Percentiles rank a stretch among this genome's conserved stretches.
These are phyloP conservation scores for Chaunax sp. DNA, from an alignment of 2,797 vertebrate genomes.

Conservation along the genomic window DNA sequence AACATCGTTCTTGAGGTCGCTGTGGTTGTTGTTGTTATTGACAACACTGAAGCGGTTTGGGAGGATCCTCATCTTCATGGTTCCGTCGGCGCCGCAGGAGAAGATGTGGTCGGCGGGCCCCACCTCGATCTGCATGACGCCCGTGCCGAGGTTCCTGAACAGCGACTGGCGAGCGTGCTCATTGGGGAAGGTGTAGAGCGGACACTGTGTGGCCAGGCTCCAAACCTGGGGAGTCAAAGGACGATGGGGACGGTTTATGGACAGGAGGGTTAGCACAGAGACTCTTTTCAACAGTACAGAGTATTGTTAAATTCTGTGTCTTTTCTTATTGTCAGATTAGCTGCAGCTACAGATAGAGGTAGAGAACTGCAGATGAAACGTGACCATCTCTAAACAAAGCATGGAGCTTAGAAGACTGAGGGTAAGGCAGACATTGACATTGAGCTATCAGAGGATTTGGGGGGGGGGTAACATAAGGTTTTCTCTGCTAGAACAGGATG, in stretches of 20 bases:
- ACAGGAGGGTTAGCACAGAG: too few relatives aligned
- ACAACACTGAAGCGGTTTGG: slow-evolving; percentile 87
- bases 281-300: not conserved
- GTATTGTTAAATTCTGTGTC: too few relatives aligned
- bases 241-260: not conserved
- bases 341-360: too few relatives aligned
- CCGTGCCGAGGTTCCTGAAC: slow-evolving; percentile 98
- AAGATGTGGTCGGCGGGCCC: slow-evolving; percentile 94
- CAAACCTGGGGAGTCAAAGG: slow-evolving; percentile 82
- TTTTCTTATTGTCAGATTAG: too few relatives aligned
- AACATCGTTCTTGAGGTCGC: slow-evolving; percentile 88
- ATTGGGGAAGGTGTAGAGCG: slow-evolving; percentile 91
- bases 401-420: too few relatives aligned
- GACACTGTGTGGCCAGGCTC: slow-evolving; percentile 87
- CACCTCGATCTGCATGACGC: slow-evolving; percentile 97
- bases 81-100: slow-evolving; percentile 98
- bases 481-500: too few relatives aligned
- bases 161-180: slow-evolving; percentile 97
- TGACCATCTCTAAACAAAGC: too few relatives aligned
- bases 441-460: too few relatives aligned
- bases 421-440: too few relatives aligned
- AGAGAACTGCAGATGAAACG: too few relatives aligned
- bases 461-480: too few relatives aligned
- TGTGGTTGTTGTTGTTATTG: slow-evolving; percentile 73
- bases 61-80: slow-evolving; percentile 96